These are phyloP conservation scores for Rhinatrema bivittatum DNA, from an alignment of 2,797 vertebrate species.

Conservation along the genomic window DNA sequence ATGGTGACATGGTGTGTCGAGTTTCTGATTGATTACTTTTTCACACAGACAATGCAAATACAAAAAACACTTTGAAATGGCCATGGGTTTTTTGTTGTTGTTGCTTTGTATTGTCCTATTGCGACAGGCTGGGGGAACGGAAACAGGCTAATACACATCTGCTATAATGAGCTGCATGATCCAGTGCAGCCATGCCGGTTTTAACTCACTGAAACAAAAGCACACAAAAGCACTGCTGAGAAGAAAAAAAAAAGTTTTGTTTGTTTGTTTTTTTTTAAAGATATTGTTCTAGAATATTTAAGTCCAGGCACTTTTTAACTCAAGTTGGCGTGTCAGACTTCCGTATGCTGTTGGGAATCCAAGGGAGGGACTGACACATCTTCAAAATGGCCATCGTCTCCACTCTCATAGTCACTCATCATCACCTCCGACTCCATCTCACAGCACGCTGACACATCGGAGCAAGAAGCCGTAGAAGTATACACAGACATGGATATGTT, in stretches of 20 bases:
- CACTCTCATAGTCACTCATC: conserved; percentile 96
- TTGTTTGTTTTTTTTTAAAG: conserved; percentile 25
- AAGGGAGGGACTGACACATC: conserved; percentile 73
- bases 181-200: conserved; percentile 44
- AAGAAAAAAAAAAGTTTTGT: conserved; percentile 15
- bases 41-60: conserved; percentile 53
- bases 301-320: conserved; percentile 95
- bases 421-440: conserved; percentile 86
- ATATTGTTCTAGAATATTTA: conserved; percentile 23
- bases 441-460: conserved; percentile 93
- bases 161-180: conserved; percentile 34
- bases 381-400: conserved; percentile 78
- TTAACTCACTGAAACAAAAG: conserved; percentile 38
- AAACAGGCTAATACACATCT: conserved; percentile 25
- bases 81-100: too few species aligned
- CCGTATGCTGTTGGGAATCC: conserved; percentile 89
- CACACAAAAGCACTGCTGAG: conserved; percentile 17
- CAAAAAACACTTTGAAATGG: conserved; percentile 46
- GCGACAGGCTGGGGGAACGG: conserved; percentile 39
- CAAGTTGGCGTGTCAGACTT: conserved; percentile 88
- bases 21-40: conserved; percentile 36
- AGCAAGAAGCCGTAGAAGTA: conserved; percentile 89
- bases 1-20: conserved; percentile 43
- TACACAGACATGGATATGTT: conserved; percentile 87
- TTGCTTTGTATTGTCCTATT: conserved; percentile 15